Evolutionary conservation across 2,113 vertebrate species (phyloP).

Genomic region (Archocentrus centrarchus): DNA sequence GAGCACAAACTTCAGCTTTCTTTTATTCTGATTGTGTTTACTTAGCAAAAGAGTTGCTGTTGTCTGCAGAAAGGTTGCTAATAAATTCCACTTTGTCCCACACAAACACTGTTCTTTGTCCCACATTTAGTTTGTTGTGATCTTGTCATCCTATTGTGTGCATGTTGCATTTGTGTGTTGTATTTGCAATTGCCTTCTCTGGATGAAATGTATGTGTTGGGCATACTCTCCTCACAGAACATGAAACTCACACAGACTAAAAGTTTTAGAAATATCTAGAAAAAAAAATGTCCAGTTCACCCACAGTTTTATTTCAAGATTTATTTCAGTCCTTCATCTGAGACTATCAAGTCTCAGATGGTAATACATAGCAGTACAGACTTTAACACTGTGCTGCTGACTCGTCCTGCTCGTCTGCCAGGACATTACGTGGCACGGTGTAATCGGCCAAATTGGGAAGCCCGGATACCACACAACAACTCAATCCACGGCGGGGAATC

Average conservation of each 20-base stretch:
- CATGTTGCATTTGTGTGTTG: rapidly evolving
- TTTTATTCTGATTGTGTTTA: not conserved
- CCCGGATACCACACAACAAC: slow-evolving; percentile 87
- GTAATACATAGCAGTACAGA: too few relatives aligned
- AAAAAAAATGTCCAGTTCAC: not conserved
- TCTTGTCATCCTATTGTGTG: not conserved
- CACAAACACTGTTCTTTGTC: too few relatives aligned
- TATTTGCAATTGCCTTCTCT: rapidly evolving
- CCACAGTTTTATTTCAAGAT: too few relatives aligned
- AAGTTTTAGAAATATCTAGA: not conserved
- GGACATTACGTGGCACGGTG: not conserved
- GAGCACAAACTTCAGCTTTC: not conserved
- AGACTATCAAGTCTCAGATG: too few relatives aligned
- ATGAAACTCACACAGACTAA: not conserved
- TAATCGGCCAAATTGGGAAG: slow-evolving; percentile 73
- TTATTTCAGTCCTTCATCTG: too few relatives aligned
- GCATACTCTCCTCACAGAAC: too few relatives aligned
- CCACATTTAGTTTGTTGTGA: not conserved
- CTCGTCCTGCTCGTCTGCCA: too few relatives aligned
- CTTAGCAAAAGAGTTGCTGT: not conserved
- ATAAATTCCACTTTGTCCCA: too few relatives aligned
- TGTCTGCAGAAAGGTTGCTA: not conserved
- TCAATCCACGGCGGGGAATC: slow-evolving; percentile 83
- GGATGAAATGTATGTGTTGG: not conserved
- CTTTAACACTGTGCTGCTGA: too few relatives aligned